Percentiles rank a stretch among this genome's conserved stretches.
Evolutionary conservation across 2,113 vertebrate genomes (phyloP).

Genomic region (Stigmatopora argus): DNA sequence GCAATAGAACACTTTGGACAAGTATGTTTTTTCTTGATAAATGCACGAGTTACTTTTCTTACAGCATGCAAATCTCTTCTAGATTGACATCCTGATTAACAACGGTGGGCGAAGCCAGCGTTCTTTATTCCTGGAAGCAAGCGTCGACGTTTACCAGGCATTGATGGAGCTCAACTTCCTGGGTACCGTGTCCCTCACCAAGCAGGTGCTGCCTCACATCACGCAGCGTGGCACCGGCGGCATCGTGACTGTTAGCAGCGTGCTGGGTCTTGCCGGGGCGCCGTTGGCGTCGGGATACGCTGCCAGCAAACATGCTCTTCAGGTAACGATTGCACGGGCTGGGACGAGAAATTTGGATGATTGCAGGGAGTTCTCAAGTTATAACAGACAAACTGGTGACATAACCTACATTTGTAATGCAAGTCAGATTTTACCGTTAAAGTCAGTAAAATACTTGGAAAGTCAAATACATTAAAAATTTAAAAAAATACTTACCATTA

Average conservation of each 20-base stretch:
- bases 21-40: slow-evolving; percentile 60
- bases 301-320: slow-evolving; percentile 90
- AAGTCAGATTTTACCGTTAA: too few species aligned
- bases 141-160: slow-evolving; percentile 77
- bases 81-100: slow-evolving; percentile 91
- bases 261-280: slow-evolving; percentile 73
- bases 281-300: slow-evolving; percentile 82
- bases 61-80: slow-evolving; percentile 1
- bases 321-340: slow-evolving; percentile 58
- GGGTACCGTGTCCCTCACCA: slow-evolving; percentile 87
- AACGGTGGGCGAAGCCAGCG: slow-evolving; percentile 86
- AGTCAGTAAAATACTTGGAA: too few species aligned
- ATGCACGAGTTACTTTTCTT: too few species aligned
- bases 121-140: slow-evolving; percentile 80
- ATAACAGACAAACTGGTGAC: too few species aligned
- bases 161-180: slow-evolving; percentile 89
- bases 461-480: too few species aligned
- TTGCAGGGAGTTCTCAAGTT: too few species aligned
- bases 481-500: too few species aligned
- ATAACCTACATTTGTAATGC: too few species aligned
- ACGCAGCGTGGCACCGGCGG: slow-evolving; percentile 74
- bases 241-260: slow-evolving; percentile 84
- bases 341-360: background rate
- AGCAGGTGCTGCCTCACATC: slow-evolving; percentile 87
- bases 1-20: slow-evolving; percentile 84